Conservation (phyloP, 2,888 invertebrate genomes). For the Drosophila incognita region DNA sequence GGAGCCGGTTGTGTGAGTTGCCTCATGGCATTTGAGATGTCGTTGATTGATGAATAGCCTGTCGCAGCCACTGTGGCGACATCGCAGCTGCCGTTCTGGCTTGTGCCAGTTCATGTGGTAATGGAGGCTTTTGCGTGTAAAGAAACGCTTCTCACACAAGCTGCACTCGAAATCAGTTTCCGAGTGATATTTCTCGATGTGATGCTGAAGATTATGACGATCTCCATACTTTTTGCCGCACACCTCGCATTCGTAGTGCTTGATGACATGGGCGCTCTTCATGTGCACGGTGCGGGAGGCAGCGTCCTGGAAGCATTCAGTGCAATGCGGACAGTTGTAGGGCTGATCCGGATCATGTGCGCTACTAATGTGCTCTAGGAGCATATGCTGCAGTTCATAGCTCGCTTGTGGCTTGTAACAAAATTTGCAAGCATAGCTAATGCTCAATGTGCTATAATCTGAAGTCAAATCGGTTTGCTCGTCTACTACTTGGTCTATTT, state of each 20-base stretch:
- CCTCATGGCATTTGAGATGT: slow-evolving; percentile 79
- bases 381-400: slow-evolving; percentile 69
- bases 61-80: slow-evolving; percentile 78
- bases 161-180: slow-evolving; percentile 80
- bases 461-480: slow-evolving; percentile 22
- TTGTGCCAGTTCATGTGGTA: slow-evolving; percentile 83
- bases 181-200: slow-evolving; percentile 80
- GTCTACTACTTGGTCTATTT: slow-evolving; percentile 19
- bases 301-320: slow-evolving; percentile 76
- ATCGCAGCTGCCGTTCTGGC: slow-evolving; percentile 77
- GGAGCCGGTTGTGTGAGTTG: slow-evolving; percentile 69
- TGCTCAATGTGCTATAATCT: slow-evolving; percentile 45
- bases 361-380: slow-evolving; percentile 74
- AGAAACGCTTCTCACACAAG: slow-evolving; percentile 80
- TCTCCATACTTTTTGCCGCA: slow-evolving; percentile 82
- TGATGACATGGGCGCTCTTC: slow-evolving; percentile 75
- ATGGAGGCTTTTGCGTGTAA: slow-evolving; percentile 80
- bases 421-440: slow-evolving; percentile 74
- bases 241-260: slow-evolving; percentile 71
- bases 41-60: slow-evolving; percentile 80
- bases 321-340: slow-evolving; percentile 79
- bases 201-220: slow-evolving; percentile 79
- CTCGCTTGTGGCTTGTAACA: slow-evolving; percentile 73
- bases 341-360: slow-evolving; percentile 74
- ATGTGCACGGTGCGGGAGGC: slow-evolving; percentile 81